Evolutionary conservation across 2,797 vertebrate genomes (phyloP).

Genomic region (Anguilla megastoma): DNA sequence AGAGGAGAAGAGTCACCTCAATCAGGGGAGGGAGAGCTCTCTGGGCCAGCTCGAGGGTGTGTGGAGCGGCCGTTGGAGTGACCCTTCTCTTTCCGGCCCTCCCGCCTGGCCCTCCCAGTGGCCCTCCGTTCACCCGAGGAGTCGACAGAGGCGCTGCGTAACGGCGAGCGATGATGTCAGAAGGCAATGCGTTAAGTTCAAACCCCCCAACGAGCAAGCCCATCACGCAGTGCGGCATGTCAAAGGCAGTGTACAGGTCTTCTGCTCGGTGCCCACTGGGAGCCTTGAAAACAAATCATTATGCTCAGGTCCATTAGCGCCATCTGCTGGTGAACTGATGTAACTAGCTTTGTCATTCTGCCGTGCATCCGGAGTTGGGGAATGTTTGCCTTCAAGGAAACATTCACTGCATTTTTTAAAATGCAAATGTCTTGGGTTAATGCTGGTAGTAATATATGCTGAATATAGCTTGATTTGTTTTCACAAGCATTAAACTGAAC

Average conservation of each 20-base stretch:
- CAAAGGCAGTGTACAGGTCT: neutral
- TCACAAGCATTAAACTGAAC: no score
- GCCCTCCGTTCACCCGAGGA: neutral
- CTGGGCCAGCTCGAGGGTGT: neutral
- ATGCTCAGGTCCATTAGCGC: neutral
- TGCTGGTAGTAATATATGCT: no score
- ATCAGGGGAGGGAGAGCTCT: neutral
- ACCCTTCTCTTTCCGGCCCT: neutral
- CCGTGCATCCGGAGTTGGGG: neutral
- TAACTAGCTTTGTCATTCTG: neutral
- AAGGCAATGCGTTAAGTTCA: neutral
- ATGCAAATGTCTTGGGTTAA: neutral
- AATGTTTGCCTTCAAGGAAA: neutral
- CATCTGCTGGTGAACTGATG: slow-evolving; percentile 22
- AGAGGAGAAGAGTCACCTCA: neutral
- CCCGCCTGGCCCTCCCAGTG: neutral
- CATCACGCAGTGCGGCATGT: neutral
- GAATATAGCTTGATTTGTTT: no score
- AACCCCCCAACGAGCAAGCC: neutral
- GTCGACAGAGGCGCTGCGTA: neutral
- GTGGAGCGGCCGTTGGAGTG: neutral
- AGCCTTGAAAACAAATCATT: neutral
- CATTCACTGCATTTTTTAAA: neutral
- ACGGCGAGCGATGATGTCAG: neutral
- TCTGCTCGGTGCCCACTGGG: neutral